phyloP scores from a whole-genome alignment of 2,888 invertebrate genomes.

The Pelosia muscerda region DNA sequence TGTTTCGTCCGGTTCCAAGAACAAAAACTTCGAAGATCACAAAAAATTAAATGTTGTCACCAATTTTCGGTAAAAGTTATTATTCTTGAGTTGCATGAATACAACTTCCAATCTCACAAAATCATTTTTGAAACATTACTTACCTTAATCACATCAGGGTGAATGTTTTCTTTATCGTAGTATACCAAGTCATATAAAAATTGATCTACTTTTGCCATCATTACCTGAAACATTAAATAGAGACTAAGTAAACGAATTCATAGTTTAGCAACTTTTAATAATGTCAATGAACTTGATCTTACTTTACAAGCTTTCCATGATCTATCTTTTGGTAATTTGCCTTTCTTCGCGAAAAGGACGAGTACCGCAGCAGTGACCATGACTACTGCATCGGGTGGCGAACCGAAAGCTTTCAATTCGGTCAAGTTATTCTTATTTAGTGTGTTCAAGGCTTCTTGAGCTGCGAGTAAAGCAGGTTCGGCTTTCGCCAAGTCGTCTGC shows the following conservation, averaged over 20 bases:
- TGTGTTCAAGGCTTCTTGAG: conserved; percentile 96
- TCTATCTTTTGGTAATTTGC: conserved; percentile 95
- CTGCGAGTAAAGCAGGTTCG: conserved; percentile 95
- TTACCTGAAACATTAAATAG: conserved; percentile 71
- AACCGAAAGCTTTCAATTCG: conserved; percentile 97
- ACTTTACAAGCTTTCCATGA: conserved; percentile 97
- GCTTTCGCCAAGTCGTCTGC: conserved; percentile 96
- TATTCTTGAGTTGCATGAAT: too few relatives aligned
- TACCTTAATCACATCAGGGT: conserved; percentile 94
- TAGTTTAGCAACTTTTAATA: not conserved
- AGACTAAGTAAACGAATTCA: not conserved
- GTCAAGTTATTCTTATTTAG: conserved; percentile 97
- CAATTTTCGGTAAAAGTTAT: too few relatives aligned
- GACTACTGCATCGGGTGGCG: conserved; percentile 95
- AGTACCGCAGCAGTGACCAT: conserved; percentile 95
- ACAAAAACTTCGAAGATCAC: too few relatives aligned
- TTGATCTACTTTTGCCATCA: conserved; percentile 96
- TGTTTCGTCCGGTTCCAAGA: too few relatives aligned
- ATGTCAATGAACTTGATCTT: conserved; percentile 18
- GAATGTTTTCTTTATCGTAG: conserved; percentile 98
- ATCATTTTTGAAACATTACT: not conserved
- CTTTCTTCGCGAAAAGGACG: conserved; percentile 93
- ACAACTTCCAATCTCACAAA: too few relatives aligned
- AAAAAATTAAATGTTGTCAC: too few relatives aligned
- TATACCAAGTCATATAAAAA: conserved; percentile 94